A percentile compares a stretch with the other conserved stretches of the same genome.
phyloP scores from a whole-genome alignment of 2,888 invertebrate species.

The Hypsopygia costalis region DNA sequence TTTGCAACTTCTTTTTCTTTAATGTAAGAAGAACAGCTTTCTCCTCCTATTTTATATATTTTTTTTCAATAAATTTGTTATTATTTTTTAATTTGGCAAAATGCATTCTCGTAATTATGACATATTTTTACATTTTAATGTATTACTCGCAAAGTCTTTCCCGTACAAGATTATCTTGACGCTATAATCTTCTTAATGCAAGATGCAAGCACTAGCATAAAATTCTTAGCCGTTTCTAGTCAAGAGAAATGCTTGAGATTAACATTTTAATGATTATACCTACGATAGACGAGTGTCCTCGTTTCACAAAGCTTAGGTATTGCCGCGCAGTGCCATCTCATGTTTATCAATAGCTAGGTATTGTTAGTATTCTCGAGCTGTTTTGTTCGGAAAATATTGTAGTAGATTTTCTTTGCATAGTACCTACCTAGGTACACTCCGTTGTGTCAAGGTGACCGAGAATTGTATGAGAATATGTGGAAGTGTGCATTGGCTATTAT shows the following conservation, averaged over 20 bases:
- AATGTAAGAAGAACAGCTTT: too few relatives aligned
- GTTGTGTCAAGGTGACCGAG: background rate
- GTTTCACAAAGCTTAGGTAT: background rate
- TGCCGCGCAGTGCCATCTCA: background rate
- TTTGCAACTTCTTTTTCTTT: too few relatives aligned
- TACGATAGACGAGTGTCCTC: conserved; percentile 6
- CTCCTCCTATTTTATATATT: too few relatives aligned
- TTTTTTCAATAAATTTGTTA: too few relatives aligned
- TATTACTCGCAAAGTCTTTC: too few relatives aligned
- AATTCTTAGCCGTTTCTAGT: conserved; percentile 3
- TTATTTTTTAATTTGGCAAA: too few relatives aligned
- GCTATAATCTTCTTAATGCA: too few relatives aligned
- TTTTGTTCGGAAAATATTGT: conserved; percentile 2
- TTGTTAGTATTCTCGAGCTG: background rate
- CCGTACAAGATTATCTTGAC: too few relatives aligned
- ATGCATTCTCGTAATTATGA: too few relatives aligned
- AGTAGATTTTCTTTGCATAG: background rate
- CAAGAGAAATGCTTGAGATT: conserved; percentile 7
- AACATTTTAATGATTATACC: conserved; percentile 9
- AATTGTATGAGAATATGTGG: too few relatives aligned
- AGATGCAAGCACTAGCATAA: background rate
- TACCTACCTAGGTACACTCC: background rate
- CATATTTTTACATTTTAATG: too few relatives aligned
- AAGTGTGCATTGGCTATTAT: too few relatives aligned
- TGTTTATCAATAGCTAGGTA: background rate